Percentiles rank a stretch among this genome's conserved stretches.
Evolutionary conservation across 2,888 invertebrate species (phyloP).

Genomic region (Endotricha flammealis): DNA sequence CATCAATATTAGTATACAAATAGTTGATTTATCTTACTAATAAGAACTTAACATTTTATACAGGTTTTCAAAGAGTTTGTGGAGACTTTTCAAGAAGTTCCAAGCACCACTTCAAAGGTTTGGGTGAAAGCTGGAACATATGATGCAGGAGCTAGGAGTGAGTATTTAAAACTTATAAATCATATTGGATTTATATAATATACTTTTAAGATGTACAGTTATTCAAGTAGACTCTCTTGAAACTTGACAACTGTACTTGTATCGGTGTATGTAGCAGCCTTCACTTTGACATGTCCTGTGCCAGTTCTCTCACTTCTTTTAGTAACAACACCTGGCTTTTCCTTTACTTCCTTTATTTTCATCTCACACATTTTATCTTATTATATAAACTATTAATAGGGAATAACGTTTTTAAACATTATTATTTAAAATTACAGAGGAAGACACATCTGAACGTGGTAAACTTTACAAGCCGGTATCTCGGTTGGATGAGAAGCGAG

Average conservation of each 20-base stretch:
- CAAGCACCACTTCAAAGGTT: slow-evolving; percentile 88
- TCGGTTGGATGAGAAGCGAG: slow-evolving; percentile 79
- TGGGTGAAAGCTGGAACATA: slow-evolving; percentile 99
- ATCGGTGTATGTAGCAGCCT: no score
- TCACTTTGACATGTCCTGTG: no score
- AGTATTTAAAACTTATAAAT: no score
- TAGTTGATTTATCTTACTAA: not conserved
- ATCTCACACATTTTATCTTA: slow-evolving; percentile 5
- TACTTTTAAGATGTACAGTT: no score
- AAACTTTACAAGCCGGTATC: slow-evolving; percentile 96
- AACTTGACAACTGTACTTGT: no score
- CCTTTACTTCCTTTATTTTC: no score
- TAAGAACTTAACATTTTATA: slow-evolving; percentile 17
- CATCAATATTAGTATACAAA: no score
- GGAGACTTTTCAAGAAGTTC: slow-evolving; percentile 95
- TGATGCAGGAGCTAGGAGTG: slow-evolving; percentile 94
- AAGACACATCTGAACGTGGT: slow-evolving; percentile 92
- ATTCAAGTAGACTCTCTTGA: no score
- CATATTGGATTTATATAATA: no score
- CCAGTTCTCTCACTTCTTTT: no score
- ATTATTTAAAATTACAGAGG: slow-evolving; percentile 78
- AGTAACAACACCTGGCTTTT: no score
- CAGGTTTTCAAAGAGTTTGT: slow-evolving; percentile 98
- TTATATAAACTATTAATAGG: no score
- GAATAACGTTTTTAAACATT: slow-evolving; percentile 3